Conservation (phyloP, 2,113 vertebrate genomes). For the Dissostichus mawsoni region DNA sequence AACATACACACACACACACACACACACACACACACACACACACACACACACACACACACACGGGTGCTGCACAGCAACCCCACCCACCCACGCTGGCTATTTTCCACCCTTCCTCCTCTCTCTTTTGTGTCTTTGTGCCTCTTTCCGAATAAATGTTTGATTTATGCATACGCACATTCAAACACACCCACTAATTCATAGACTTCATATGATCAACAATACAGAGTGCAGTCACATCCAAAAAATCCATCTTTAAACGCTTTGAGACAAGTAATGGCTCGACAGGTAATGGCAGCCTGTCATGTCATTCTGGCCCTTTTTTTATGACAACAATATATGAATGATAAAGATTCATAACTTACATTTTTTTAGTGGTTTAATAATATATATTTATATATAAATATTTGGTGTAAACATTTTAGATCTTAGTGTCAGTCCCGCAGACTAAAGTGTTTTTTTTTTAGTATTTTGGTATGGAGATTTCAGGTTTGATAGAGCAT, state of each 20-base stretch:
- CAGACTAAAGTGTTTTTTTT: neutral
- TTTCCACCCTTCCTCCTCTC: slow-evolving; percentile 30
- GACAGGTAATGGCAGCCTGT: neutral
- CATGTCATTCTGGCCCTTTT: neutral
- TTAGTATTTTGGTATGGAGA: neutral
- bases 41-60: neutral
- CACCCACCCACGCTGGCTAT: neutral
- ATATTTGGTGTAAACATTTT: neutral
- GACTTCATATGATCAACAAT: neutral
- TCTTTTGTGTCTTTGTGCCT: slow-evolving; percentile 34
- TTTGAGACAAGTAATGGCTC: neutral
- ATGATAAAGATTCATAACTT: neutral
- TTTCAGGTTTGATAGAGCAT: too few relatives aligned
- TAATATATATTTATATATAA: neutral
- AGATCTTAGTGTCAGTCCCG: neutral
- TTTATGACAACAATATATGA: neutral
- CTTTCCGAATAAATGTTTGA: slow-evolving; percentile 36
- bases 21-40: slow-evolving; percentile 9
- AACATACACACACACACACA: neutral
- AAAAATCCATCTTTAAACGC: neutral
- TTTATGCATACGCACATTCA: neutral
- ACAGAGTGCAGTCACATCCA: neutral
- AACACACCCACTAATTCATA: neutral
- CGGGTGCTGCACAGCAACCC: slow-evolving; percentile 5
- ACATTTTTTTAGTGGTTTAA: neutral